Percentiles rank a stretch among this genome's conserved stretches.
Conservation (phyloP, 2,113 vertebrate species). For the Castor canadensis region DNA sequence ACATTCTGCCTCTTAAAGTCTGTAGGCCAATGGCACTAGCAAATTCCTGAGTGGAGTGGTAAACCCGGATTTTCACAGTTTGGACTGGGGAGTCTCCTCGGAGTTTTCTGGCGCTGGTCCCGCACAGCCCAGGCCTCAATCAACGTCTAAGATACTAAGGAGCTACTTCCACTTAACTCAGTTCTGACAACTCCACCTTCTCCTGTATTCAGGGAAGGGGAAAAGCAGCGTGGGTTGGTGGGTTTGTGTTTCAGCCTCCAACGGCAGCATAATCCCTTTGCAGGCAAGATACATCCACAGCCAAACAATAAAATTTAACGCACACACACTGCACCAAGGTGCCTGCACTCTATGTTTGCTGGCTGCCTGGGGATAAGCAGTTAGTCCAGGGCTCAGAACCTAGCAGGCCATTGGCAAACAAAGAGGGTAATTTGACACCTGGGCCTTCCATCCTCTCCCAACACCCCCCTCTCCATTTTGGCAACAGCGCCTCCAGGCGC, state of each 20-base stretch:
- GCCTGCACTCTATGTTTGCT: background rate
- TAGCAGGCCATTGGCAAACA: background rate
- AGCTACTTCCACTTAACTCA: constrained; percentile 53
- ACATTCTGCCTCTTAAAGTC: background rate
- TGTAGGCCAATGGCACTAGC: background rate
- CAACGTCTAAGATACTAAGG: constrained; percentile 53
- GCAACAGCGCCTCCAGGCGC: constrained; percentile 51
- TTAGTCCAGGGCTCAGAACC: background rate
- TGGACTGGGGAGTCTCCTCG: constrained; percentile 24
- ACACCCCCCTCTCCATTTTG: constrained; percentile 49
- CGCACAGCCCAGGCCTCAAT: constrained; percentile 59
- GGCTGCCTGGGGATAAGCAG: background rate
- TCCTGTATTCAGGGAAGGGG: background rate
- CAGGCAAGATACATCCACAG: background rate
- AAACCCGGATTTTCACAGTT: constrained; percentile 54
- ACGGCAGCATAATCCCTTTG: constrained; percentile 29
- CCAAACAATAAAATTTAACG: constrained; percentile 37
- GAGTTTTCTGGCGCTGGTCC: constrained; percentile 65
- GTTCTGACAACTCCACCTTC: constrained; percentile 24
- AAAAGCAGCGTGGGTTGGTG: background rate
- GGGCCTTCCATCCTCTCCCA: background rate
- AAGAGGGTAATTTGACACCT: constrained; percentile 14
- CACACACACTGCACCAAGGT: constrained; percentile 9
- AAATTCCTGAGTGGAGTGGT: constrained; percentile 47
- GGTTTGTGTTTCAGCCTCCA: constrained; percentile 49